phyloP scores from a whole-genome alignment of 2,797 vertebrate species.

The Dendrocincla fuliginosa region DNA sequence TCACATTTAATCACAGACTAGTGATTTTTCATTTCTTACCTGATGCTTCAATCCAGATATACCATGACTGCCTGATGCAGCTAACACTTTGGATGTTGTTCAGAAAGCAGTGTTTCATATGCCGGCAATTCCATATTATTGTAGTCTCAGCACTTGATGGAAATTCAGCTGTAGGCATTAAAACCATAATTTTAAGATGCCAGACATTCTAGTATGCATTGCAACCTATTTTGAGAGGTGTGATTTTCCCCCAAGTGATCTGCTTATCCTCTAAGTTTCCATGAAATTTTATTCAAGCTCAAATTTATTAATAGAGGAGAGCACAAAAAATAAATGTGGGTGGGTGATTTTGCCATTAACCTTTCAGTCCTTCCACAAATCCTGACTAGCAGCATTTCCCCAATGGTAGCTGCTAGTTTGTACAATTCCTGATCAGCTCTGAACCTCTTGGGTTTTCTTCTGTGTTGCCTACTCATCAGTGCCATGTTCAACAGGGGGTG shows the following conservation, averaged over 20 bases:
- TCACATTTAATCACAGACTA: conserved; percentile 27
- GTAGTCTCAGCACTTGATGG: not conserved
- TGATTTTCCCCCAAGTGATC: not conserved
- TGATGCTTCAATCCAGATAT: not conserved
- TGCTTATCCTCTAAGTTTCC: not conserved
- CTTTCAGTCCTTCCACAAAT: not conserved
- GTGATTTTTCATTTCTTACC: conserved; percentile 23
- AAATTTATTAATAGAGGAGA: not conserved
- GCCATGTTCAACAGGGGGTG: not conserved
- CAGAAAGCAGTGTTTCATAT: not conserved
- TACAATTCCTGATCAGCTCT: not conserved
- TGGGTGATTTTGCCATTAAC: not conserved
- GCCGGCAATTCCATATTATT: not conserved
- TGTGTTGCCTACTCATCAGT: not conserved
- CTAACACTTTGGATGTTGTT: not conserved
- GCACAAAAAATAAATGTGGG: not conserved
- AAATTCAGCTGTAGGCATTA: not conserved
- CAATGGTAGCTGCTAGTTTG: fast-evolving
- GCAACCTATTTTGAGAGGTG: not conserved
- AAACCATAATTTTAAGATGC: not conserved
- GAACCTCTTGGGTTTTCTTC: not conserved
- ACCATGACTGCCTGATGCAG: not conserved
- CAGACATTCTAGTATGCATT: not conserved
- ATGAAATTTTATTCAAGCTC: not conserved
- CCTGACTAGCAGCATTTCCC: not conserved